Percentiles rank a stretch among this genome's conserved stretches.
Evolutionary conservation across 2,888 invertebrate genomes (phyloP).

Genomic region (Megalurothrips usitatus): DNA sequence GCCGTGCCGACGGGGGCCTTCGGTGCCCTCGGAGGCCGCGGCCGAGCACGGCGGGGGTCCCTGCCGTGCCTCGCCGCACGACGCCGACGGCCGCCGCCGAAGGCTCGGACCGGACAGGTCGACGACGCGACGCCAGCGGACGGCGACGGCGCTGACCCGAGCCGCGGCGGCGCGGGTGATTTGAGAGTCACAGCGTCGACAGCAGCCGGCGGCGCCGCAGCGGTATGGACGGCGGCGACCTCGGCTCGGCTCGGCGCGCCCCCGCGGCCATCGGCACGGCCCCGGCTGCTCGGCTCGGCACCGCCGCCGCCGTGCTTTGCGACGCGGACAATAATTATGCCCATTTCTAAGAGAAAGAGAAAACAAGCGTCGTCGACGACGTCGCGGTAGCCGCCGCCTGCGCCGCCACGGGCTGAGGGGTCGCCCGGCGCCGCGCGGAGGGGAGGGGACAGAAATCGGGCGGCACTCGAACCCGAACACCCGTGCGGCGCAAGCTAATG

Average conservation of each 20-base stretch:
- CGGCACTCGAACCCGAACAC: background rate
- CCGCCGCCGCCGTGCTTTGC: background rate
- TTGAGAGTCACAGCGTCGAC: slow-evolving; percentile 4
- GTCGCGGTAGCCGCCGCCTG: background rate
- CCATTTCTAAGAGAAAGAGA: slow-evolving; percentile 20
- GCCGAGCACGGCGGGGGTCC: background rate
- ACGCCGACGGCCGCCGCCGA: background rate
- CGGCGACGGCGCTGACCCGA: background rate
- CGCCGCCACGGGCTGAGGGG: background rate
- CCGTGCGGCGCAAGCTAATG: background rate
- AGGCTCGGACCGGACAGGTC: no score
- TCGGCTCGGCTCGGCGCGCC: background rate
- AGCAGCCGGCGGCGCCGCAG: background rate
- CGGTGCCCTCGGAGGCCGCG: no score
- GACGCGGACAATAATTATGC: slow-evolving; percentile 6
- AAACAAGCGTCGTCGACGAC: background rate
- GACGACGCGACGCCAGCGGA: background rate
- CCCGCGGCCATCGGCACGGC: background rate
- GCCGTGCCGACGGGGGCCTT: background rate
- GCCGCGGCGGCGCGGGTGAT: background rate
- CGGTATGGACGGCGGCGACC: background rate
- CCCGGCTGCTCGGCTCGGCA: background rate
- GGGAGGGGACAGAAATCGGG: background rate
- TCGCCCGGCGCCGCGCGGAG: background rate
- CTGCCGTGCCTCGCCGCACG: background rate